Base-by-base conservation (phyloP, 2,797 vertebrate genomes). In the Meriones psammophilus region DNA sequence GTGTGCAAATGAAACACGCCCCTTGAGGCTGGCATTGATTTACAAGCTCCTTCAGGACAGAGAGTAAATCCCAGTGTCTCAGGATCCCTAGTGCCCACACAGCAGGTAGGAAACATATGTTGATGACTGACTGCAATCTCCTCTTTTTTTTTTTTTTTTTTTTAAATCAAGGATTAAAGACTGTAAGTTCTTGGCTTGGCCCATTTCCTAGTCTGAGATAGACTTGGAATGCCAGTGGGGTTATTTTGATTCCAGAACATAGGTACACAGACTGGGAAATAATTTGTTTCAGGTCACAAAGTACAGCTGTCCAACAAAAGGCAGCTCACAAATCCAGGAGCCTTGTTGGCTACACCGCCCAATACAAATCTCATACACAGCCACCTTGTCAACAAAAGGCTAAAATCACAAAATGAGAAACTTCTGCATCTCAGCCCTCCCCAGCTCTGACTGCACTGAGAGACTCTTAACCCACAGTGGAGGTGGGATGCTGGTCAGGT, bases 381-480 rank as follows among this genome's bases (percentile, higher is more conserved):
- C 13, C 33, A 42, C 36, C 84, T 91, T 30, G 66, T 91, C 92
- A 94, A 50, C 68, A 78, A 94, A 64, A 84, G 33, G 54, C 90
- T 91, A 80, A 92, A 91, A 92, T 78, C 77, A 36, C 56, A 91
- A 85, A 77, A 95, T 26, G 60, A 66, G 91, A 83, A 87, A 89
- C n/a, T 15, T 68, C n/a, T 39, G 30, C 0, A 26, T 91, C 71
- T 83, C 74, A 33, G 54, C 39, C 62, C 20, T 88, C 50, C 39
- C 3, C 0, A 7, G 68, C 39, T 62, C 46, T 3, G 18, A 17
- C 17, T 28, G 74, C 24, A n/a, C 42, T 0, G 2, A 74, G 42
- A 64, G 62, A 50, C 39, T 88, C 66, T 3, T 66, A 30, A 28
- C 58, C 84, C 26, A 26, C 58, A 73, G 73, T 9, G 85, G n/a